Base-by-base conservation (phyloP, 2,888 invertebrate species). In the Steinernema carpocapsae region DNA sequence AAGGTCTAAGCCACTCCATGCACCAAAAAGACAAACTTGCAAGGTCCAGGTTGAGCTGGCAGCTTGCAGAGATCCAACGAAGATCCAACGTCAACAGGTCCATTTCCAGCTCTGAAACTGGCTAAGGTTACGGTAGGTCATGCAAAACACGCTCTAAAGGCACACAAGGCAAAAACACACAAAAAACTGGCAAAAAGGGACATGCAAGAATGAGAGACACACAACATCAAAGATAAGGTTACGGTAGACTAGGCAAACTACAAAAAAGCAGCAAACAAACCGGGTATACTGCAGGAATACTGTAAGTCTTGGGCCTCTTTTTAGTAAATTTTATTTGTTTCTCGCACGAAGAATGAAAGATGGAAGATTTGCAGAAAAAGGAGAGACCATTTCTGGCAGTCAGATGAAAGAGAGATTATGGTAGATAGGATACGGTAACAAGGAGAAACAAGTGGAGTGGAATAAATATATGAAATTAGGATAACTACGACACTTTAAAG, bases 201-300 rank as follows among this genome's bases (percentile, higher is more conserved):
- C 75, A 76, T 37, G 46, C 45, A 76, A 24, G 29, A 26, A 26
- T 22, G 56, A 56, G 17, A 56, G 56, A 56, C 56, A 56, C 56
- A 56, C 14, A 14, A 56, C 56, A 51, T 10, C 43, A 43, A 7
- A 43, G 48, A 48, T 19, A 48, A 26, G 56, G 56, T 56, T 56
- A 56, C 56, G 26, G 56, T 26, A 56, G 56, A 24, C 24, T 12
- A 14, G 26, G 56, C 56, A 56, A 22, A 56, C 22, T 12, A 56
- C 56, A 26, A 43, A 14, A 43, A 43, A 43, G 14, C 7, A 43
- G 43, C 43, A 14, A 43, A 12, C 43, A 43, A 43, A 43, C 56
- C 56, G 26, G n/a, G 14, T 14, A 14, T 43, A 14, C 43, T 24
- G 14, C 26, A 56, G 56, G 56, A 10, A 24, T 56, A 56, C 56